Evolutionary conservation across 2,113 vertebrate species (phyloP).

Genomic region (Cephalopholis sonnerati): DNA sequence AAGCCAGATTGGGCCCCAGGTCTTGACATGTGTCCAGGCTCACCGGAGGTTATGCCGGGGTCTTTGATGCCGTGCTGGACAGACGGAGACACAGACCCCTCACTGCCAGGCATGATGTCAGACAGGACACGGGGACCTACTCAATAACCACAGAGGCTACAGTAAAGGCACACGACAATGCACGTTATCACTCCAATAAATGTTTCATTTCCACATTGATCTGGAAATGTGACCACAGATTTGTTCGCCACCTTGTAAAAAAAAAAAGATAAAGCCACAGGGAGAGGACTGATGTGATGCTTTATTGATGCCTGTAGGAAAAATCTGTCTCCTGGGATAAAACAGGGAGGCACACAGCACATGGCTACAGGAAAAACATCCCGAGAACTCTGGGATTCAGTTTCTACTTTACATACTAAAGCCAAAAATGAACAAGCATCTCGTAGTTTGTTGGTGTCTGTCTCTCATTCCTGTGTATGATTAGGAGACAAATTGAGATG

Average conservation of each 20-base stretch:
- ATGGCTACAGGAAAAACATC: neutral
- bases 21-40: slow-evolving; percentile 48
- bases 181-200: slow-evolving; percentile 13
- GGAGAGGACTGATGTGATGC: slow-evolving; percentile 3
- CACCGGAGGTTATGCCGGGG: slow-evolving; percentile 25
- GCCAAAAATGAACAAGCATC: neutral
- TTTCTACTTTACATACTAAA: slow-evolving; percentile 1
- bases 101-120: slow-evolving; percentile 15
- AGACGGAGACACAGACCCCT: slow-evolving; percentile 22
- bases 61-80: slow-evolving; percentile 41
- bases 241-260: neutral
- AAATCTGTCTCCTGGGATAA: slow-evolving; percentile 3
- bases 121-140: slow-evolving; percentile 19
- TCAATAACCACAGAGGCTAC: slow-evolving; percentile 12
- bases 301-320: slow-evolving; percentile 22
- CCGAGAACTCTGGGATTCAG: neutral
- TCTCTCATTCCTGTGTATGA: neutral
- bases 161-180: neutral
- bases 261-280: neutral
- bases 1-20: neutral
- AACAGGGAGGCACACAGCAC: neutral
- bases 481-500: neutral
- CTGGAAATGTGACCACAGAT: slow-evolving; percentile 9
- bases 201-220: slow-evolving; percentile 17
- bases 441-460: neutral